phyloP scores from a whole-genome alignment of 1,140 invertebrate genomes.

The Babylonia areolata region DNA sequence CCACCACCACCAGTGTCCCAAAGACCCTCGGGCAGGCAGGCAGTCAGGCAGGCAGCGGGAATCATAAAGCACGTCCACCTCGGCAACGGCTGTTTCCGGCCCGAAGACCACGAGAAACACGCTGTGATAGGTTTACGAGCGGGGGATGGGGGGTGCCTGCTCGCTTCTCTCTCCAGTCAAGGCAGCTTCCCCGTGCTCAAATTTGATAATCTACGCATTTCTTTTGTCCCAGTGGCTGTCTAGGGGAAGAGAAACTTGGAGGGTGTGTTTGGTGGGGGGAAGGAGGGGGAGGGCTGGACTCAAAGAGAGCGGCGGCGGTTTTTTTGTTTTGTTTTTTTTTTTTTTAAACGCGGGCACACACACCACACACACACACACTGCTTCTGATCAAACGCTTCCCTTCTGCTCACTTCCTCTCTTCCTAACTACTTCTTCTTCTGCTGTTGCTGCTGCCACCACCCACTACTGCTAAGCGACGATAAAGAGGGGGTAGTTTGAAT shows the following conservation, averaged over 20 bases:
- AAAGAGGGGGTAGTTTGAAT: neutral
- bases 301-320: neutral
- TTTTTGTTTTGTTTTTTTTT: too few species aligned
- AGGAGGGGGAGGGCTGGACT: neutral
- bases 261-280: too few species aligned
- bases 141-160: too few species aligned
- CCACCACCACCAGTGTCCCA: too few species aligned
- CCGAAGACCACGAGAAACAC: neutral
- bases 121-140: neutral
- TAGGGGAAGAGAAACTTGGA: too few species aligned
- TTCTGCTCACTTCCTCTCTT: too few species aligned
- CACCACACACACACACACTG: too few species aligned
- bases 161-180: neutral
- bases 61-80: constrained; percentile 3
- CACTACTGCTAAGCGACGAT: neutral
- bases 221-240: neutral
- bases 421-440: too few species aligned
- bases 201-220: neutral
- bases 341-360: too few species aligned
- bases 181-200: neutral
- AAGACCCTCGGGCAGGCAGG: too few species aligned
- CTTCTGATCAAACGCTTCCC: neutral
- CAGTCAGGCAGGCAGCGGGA: too few species aligned
- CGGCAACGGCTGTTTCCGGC: neutral
- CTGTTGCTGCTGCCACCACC: too few species aligned